phyloP scores from a whole-genome alignment of 2,888 invertebrate species.

The Acanthosepion esculentum region DNA sequence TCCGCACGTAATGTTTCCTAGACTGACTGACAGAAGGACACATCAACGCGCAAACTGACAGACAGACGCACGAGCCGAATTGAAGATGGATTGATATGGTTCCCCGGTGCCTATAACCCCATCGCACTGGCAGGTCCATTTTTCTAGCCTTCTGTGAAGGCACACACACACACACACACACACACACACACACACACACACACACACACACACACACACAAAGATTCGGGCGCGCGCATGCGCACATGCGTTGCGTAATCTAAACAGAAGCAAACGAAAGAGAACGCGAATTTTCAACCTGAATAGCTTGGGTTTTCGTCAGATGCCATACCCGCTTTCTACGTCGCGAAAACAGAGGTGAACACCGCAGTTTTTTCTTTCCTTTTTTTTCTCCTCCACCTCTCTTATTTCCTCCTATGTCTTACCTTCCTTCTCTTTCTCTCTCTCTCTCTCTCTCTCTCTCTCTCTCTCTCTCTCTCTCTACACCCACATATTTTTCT shows the following conservation, averaged over 20 bases:
- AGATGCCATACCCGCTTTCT: no score
- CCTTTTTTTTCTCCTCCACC: no score
- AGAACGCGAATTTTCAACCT: no score
- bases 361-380: no score
- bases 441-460: rapidly evolving
- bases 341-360: no score
- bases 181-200: not conserved
- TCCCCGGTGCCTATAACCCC: not conserved
- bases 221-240: not conserved
- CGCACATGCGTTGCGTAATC: no score
- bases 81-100: not conserved
- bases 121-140: conserved; percentile 2
- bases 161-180: not conserved
- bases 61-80: not conserved
- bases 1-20: not conserved
- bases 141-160: not conserved
- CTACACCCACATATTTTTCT: no score
- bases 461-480: no score
- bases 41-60: not conserved
- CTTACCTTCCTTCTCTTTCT: no score
- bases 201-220: not conserved
- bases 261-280: no score
- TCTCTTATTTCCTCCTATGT: no score
- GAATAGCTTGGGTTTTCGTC: no score
- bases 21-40: not conserved